Evolutionary conservation across 37 sponge, comb jelly and placozoan genomes (phyloP), one percentile per base, ranked within the genome.

Genomic region (Halichondria panicea): DNA sequence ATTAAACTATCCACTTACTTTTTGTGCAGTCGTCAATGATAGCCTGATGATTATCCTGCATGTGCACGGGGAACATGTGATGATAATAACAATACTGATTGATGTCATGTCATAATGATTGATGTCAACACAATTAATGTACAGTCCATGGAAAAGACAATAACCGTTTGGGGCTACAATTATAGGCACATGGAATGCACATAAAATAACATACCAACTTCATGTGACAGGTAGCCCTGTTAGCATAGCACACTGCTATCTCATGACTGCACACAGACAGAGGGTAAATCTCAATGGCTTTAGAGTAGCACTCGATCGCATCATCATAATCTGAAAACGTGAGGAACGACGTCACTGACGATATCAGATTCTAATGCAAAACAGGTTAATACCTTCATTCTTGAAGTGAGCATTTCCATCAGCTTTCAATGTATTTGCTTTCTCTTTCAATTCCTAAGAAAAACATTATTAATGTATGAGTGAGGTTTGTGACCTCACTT

Each of bases 211-310:
- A 28, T 55, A 86, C 86, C 74, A 76, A 39, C 58, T 94, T 94
- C 64, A 89, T 53, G 65, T 86, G 76, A 64, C 91, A 89, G 50
- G 94, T 91, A 18, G 88, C 90, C 66, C 87, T 81, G 68, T 94
- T 94, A 57, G 91, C 87, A 62, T 87, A 73, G 70, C 81, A 85
- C 35, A 86, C 81, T 12, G 94, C 87, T 31, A 66, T 55, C 44
- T 92, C 93, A 24, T 84, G 67, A 7, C 40, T 68, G 70, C 83
- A 86, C n/a, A 71, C 61, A 21, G 42, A 19, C 32, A 24, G 27
- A 7, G 89, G 89, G 41, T 84, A 92, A 15, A 78, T 57, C 43
- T 79, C 50, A 44, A 92, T 50, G 25, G 89, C 93, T 41, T 87
- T 68, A 28, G 85, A 55, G 61, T 92, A 92, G 34, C 46, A 58